These are phyloP conservation scores for Clanis bilineata DNA, from an alignment of 2,888 invertebrate species.

Conservation along the genomic window DNA sequence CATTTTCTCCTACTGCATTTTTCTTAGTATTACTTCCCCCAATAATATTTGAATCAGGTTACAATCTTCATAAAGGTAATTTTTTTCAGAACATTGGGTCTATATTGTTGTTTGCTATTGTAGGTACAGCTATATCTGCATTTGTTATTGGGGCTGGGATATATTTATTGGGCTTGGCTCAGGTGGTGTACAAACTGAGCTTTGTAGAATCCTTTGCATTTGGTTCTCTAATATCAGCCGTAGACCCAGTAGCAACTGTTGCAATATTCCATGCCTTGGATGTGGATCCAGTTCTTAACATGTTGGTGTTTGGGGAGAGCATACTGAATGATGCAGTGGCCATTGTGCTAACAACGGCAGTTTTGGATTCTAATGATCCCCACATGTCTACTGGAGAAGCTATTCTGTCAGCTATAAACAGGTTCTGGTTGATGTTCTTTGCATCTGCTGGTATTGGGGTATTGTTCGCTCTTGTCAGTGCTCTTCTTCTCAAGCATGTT, in stretches of 20 bases:
- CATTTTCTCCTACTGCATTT: conserved; percentile 98
- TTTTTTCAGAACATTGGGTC: conserved; percentile 99
- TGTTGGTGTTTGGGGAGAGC: conserved; percentile 98
- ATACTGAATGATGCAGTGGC: conserved; percentile 99
- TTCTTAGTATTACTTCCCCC: conserved; percentile 98
- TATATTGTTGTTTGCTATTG: conserved; percentile 97
- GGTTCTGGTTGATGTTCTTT: conserved; percentile 98
- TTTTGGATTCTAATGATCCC: conserved; percentile 85
- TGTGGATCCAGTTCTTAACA: conserved; percentile 98
- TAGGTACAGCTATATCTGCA: conserved; percentile 98
- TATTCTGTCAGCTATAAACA: conserved; percentile 92
- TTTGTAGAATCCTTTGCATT: conserved; percentile 99
- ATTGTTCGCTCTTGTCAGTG: conserved; percentile 95
- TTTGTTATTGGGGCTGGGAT: conserved; percentile 98
- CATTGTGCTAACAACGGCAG: conserved; percentile 97
- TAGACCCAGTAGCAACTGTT: conserved; percentile 99
- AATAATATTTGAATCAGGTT: conserved; percentile 99
- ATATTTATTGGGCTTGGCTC: conserved; percentile 95
- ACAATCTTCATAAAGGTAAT: conserved; percentile 98
- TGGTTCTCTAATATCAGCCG: conserved; percentile 98
- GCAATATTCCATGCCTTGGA: conserved; percentile 99
- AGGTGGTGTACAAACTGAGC: conserved; percentile 94
- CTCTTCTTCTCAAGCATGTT: conserved; percentile 95
- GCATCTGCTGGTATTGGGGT: conserved; percentile 99
- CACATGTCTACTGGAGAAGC: conserved; percentile 89